Base-by-base conservation (phyloP, 30 jellyfish, hydroid and myxozoan genomes). In the Euphysa ruthae region DNA sequence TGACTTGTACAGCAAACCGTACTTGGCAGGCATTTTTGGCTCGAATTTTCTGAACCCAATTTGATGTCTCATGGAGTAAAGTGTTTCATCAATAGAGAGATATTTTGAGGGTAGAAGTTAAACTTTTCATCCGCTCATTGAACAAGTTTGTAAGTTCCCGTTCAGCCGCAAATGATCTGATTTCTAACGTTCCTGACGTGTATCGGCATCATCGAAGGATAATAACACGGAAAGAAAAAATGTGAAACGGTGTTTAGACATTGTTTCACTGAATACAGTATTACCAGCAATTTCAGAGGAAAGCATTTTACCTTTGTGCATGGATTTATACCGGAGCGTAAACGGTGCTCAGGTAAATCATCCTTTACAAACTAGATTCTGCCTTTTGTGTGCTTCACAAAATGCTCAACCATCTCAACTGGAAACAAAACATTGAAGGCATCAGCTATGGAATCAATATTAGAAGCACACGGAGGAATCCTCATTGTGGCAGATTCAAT, bases 11-110 rank as follows among this genome's bases (percentile, higher is more conserved):
- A 74, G 46, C 23, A 74, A 18, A 33, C 87, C 87, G 32, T 74
- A 61, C 76, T 63, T 49, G 19, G 83, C 73, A 6, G 83, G 83
- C 1, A 61, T 46, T 0, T 35, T 42, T 42, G 87, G 87, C 31
- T 74, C 63, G 75, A 26, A 74, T 32, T 42, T 66, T 13, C 74
- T 62, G 34, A 61, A 61, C 14, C 61, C 73, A 63, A 74, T 44
- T 22, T 62, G 87, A 43, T 74, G 84, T 20, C 81, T 58, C 81
- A 57, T 72, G 3, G 87, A 29, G 32, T 74, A 58, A 7, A 58
- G 22, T 16, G 69, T 58, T 16, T 58, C 72, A 58, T 58, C 72
- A 18, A 58, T 58, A 12, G 72, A 16, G 0, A 58, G 72, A 58
- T 10, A 58, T 15, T 10, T 15, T 12, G 65, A 52, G 14, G 65